These are phyloP conservation scores for Diabrotica undecimpunctata DNA, from an alignment of 1,140 invertebrate species.

Conservation along the genomic window DNA sequence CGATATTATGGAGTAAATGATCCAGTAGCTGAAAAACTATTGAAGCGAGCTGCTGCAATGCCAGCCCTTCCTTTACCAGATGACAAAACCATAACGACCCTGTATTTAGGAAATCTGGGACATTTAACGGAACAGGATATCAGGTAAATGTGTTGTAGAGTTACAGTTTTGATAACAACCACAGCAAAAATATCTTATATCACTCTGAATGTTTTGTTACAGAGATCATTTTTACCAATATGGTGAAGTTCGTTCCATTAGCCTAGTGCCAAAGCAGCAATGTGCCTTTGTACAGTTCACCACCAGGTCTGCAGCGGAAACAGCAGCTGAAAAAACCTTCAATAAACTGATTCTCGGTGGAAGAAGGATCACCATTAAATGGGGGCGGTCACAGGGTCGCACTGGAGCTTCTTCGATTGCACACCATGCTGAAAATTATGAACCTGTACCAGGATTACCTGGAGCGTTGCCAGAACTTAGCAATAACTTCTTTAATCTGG, in stretches of 20 bases:
- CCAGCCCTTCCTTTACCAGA: slow-evolving; percentile 93
- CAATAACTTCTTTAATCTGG: slow-evolving; percentile 81
- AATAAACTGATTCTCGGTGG: slow-evolving; percentile 90
- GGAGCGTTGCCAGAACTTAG: slow-evolving; percentile 70
- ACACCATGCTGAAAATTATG: slow-evolving; percentile 53
- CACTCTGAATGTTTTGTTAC: slow-evolving; percentile 26
- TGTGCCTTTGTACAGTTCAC: slow-evolving; percentile 99
- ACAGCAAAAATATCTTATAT: neutral
- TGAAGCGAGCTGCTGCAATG: slow-evolving; percentile 89
- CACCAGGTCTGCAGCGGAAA: slow-evolving; percentile 80
- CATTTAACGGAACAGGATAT: slow-evolving; percentile 91
- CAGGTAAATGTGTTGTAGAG: slow-evolving; percentile 48
- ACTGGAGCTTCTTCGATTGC: slow-evolving; percentile 41
- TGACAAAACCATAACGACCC: slow-evolving; percentile 92
- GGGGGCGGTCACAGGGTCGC: slow-evolving; percentile 81
- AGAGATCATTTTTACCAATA: slow-evolving; percentile 96
- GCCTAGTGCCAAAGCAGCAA: slow-evolving; percentile 87
- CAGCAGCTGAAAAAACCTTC: slow-evolving; percentile 93
- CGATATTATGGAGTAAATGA: slow-evolving; percentile 98
- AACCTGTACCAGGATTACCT: slow-evolving; percentile 86
- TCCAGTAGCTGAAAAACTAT: slow-evolving; percentile 96
- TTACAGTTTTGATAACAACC: no score
- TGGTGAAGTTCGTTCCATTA: slow-evolving; percentile 95
- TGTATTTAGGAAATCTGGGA: slow-evolving; percentile 93
- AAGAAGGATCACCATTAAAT: slow-evolving; percentile 88